Evolutionary conservation across 2,797 vertebrate species (phyloP).

Genomic region (Schizopygopsis pylzovi): DNA sequence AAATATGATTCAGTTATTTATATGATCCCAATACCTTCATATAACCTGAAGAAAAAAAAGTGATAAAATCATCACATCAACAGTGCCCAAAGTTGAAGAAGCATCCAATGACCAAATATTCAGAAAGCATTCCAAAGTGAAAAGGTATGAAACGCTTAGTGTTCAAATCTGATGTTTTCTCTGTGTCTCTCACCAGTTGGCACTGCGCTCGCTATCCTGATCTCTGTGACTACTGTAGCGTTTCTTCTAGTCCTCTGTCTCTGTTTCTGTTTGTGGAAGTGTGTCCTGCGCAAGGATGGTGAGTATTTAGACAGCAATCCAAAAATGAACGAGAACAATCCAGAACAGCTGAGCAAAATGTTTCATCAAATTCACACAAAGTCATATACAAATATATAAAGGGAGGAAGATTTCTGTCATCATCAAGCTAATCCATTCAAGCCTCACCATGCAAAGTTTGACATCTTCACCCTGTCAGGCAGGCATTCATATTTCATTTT

Average conservation of each 20-base stretch:
- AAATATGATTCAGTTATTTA: background rate
- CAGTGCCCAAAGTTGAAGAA: background rate
- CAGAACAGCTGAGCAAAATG: background rate
- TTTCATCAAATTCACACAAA: background rate
- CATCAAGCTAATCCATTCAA: background rate
- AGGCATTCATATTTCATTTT: background rate
- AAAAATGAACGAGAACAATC: background rate
- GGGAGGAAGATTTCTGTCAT: background rate
- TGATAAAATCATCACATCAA: background rate
- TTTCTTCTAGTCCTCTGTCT: constrained; percentile 80
- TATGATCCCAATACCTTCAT: background rate
- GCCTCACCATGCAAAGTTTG: background rate
- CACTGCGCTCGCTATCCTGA: constrained; percentile 81
- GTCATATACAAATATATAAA: background rate
- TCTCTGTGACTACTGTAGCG: constrained; percentile 82
- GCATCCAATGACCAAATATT: background rate
- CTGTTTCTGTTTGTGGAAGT: constrained; percentile 85
- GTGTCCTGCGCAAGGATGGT: constrained; percentile 80
- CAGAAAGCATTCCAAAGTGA: background rate
- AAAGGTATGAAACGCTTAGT: background rate
- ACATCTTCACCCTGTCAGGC: background rate
- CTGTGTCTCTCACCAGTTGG: constrained; percentile 71
- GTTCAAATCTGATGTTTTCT: background rate
- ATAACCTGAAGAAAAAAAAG: background rate
- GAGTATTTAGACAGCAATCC: constrained; percentile 44